Conservation (phyloP, 92 coral and sea anemone genomes). For the Hydrozoanthus gracilis region DNA sequence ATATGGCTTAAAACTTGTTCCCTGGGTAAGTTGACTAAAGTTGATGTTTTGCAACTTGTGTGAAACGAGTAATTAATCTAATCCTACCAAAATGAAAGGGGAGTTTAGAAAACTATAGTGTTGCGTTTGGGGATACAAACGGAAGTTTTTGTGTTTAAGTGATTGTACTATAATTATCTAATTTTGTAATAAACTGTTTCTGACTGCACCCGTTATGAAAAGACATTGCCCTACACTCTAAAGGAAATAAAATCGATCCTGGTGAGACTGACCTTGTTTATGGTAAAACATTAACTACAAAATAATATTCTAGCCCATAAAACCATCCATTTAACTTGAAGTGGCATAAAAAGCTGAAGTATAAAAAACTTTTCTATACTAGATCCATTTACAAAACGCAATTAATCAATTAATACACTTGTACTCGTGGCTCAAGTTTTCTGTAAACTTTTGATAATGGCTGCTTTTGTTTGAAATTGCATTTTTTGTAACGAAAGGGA, state of each 20-base stretch:
- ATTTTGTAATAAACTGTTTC: neutral
- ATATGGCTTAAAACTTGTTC: neutral
- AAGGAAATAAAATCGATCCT: neutral
- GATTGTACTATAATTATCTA: neutral
- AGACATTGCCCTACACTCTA: neutral
- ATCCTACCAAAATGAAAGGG: neutral
- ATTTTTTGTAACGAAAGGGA: no score
- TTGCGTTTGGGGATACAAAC: neutral
- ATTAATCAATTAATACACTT: no score
- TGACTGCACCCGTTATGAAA: neutral
- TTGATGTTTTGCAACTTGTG: neutral
- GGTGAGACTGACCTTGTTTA: neutral
- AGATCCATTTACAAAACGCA: no score
- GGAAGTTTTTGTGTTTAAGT: neutral
- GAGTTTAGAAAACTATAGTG: neutral
- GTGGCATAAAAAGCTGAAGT: conserved; percentile 6
- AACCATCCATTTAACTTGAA: conserved; percentile 6
- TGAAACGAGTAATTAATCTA: neutral
- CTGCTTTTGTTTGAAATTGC: no score
- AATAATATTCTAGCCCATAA: conserved; percentile 1
- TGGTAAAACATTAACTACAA: neutral
- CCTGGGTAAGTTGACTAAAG: neutral
- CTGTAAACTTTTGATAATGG: no score
- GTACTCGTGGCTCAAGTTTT: no score
- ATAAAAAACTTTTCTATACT: neutral